These are phyloP conservation scores for Epistrophe eligans DNA, from an alignment of 2,888 invertebrate genomes.

Conservation along the genomic window DNA sequence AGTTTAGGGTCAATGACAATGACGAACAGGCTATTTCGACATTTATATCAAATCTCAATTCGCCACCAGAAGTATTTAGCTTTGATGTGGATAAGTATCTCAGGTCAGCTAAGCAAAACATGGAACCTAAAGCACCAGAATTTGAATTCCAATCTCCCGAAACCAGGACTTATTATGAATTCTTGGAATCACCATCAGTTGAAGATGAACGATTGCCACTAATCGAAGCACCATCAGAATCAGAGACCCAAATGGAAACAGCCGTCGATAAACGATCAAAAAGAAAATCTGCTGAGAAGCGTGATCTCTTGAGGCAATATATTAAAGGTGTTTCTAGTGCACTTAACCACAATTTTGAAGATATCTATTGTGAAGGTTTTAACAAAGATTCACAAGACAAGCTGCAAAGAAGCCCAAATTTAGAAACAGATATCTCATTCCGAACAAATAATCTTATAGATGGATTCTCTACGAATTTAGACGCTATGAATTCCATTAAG, in stretches of 20 bases:
- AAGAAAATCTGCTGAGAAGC: constrained; percentile 41
- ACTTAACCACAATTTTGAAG: constrained; percentile 25
- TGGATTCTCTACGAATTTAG: constrained; percentile 39
- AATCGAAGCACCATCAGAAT: constrained; percentile 33
- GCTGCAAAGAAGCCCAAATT: constrained; percentile 33
- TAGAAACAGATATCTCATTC: constrained; percentile 11
- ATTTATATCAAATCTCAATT: constrained; percentile 76
- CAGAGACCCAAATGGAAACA: background rate
- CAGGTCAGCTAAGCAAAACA: constrained; percentile 38
- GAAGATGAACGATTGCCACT: constrained; percentile 70
- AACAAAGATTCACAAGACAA: constrained; percentile 16
- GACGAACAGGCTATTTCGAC: constrained; percentile 76
- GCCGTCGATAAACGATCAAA: background rate
- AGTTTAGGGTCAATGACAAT: constrained; percentile 72
- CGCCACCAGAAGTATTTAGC: constrained; percentile 77
- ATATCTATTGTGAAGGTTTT: background rate
- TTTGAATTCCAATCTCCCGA: constrained; percentile 46
- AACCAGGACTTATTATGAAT: constrained; percentile 73
- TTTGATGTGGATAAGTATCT: constrained; percentile 77
- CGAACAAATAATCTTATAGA: constrained; percentile 35
- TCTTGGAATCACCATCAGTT: constrained; percentile 59
- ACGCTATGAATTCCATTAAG: constrained; percentile 51
- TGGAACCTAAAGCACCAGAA: constrained; percentile 31
- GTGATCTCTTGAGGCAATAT: constrained; percentile 75
- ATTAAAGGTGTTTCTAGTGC: constrained; percentile 76